Conservation (phyloP, 2,113 vertebrate genomes). For the Vireo altiloquus region DNA sequence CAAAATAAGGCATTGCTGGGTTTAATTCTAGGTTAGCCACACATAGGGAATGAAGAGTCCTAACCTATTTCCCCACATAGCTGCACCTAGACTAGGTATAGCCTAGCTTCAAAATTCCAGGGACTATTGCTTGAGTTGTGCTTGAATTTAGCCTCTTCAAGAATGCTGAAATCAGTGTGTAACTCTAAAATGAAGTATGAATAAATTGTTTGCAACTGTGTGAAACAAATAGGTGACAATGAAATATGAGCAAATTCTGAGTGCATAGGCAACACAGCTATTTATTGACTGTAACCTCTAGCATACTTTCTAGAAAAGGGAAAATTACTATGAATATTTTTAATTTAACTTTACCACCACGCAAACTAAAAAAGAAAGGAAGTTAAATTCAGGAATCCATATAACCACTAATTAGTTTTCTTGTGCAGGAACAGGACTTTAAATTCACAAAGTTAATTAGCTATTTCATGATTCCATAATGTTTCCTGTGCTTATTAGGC, state of each 20-base stretch:
- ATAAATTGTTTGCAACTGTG: background rate
- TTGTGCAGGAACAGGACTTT: slow-evolving; percentile 37
- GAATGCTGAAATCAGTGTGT: background rate
- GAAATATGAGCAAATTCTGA: background rate
- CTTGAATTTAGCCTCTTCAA: background rate
- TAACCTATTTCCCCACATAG: background rate
- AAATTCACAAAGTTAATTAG: slow-evolving; percentile 61
- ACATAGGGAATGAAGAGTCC: background rate
- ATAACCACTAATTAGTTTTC: slow-evolving; percentile 59
- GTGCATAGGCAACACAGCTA: background rate
- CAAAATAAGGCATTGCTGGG: background rate
- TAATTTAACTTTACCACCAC: slow-evolving; percentile 11
- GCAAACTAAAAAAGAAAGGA: background rate
- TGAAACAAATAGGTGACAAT: background rate
- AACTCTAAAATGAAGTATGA: background rate
- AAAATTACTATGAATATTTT: background rate
- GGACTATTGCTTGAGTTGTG: background rate
- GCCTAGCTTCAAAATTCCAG: background rate
- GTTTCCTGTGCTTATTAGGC: slow-evolving; percentile 42
- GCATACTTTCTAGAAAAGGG: background rate
- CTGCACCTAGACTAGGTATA: background rate
- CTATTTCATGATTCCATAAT: slow-evolving; percentile 42
- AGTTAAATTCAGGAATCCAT: background rate
- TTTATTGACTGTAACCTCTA: background rate
- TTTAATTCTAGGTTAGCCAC: background rate